Percentiles rank a stretch among this genome's conserved stretches.
phyloP scores from a whole-genome alignment of 2,888 invertebrate genomes.

The Glyphotaelius pellucidus region DNA sequence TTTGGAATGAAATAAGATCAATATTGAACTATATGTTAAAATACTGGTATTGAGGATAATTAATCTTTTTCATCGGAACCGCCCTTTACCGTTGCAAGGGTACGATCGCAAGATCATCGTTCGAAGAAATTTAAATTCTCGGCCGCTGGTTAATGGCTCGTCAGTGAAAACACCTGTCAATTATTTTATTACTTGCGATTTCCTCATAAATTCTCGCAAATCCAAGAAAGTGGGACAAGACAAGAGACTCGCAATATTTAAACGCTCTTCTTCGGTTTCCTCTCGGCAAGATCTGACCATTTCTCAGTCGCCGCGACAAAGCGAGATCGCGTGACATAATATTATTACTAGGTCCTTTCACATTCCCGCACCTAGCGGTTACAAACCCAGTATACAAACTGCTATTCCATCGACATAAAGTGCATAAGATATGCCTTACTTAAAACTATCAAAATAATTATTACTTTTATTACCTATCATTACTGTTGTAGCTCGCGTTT shows the following conservation, averaged over 20 bases:
- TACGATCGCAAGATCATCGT: too few relatives aligned
- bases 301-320: neutral
- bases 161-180: neutral
- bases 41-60: too few relatives aligned
- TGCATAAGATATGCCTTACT: neutral
- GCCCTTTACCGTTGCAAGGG: too few relatives aligned
- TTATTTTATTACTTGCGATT: neutral
- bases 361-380: constrained; percentile 3
- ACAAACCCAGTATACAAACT: neutral
- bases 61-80: too few relatives aligned
- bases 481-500: too few relatives aligned
- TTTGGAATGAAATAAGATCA: too few relatives aligned
- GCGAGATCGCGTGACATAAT: constrained; percentile 25
- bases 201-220: neutral
- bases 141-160: too few relatives aligned
- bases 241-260: neutral
- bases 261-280: neutral
- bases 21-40: too few relatives aligned
- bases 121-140: too few relatives aligned
- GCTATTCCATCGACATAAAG: neutral
- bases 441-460: too few relatives aligned
- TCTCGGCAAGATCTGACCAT: neutral
- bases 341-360: neutral
- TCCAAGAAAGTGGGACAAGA: neutral
- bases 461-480: too few relatives aligned